Base-by-base conservation (phyloP, 1,140 invertebrate genomes). In the Bombus ignitus region DNA sequence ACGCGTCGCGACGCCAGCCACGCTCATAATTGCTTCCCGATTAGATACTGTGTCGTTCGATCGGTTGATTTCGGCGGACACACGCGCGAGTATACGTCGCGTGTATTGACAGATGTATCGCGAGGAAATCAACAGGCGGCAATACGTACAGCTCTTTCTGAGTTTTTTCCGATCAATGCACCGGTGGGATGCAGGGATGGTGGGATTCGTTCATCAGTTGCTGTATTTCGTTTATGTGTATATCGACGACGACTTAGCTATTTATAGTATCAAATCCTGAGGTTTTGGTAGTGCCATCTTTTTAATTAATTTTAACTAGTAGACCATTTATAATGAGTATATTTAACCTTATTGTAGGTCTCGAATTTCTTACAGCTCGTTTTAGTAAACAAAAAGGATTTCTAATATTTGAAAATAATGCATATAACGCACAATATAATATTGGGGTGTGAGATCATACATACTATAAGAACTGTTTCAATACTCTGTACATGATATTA, bases 101-200 rank as follows among this genome's bases (percentile, higher is more conserved):
- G 84, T 83, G 80, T 88, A 22, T 53, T 22, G 47, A 53, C 47
- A 53, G 47, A 53, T 53, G 91, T 81, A 88, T 82, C 86, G 89
- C 75, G 88, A 76, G 77, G 92, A 92, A 92, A 92, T 92, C 92
- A 92, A 92, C 92, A 92, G 92, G 91, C 91, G 90, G 82, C 86
- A 74, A 79, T 86, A 72, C 80, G 82, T 78, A 87, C 78, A 47
- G 65, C 88, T 81, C 87, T 91, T 87, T 83, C 76, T 85, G 72
- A 87, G 87, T 86, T 92, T 92, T 92, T 88, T 62, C 89, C 87
- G 86, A 92, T 92, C 89, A 91, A 91, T 18, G 18, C 42, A 10
- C 5, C 76, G 25, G 25, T 22, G 8, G 2, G 15, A 15, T 22
- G 22, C n/a, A 12, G 57, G 8, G 22, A 59, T 25, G 22, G 8